These are phyloP conservation scores for Babylonia areolata DNA, from an alignment of 1,140 invertebrate genomes.

Conservation along the genomic window DNA sequence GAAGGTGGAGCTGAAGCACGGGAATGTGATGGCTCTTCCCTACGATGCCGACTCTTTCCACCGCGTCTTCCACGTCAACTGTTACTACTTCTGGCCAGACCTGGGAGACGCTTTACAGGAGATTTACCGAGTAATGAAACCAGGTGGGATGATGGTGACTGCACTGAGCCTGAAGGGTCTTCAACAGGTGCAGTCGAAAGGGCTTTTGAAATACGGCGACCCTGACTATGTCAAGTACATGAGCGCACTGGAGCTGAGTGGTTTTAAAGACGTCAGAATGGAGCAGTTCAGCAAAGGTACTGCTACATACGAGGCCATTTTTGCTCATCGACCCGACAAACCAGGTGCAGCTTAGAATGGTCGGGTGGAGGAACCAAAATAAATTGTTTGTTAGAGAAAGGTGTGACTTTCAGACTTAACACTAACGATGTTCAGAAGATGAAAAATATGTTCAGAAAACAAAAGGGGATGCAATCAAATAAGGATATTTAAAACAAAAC, in stretches of 20 bases:
- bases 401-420: too few relatives aligned
- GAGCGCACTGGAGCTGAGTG: slow-evolving; percentile 47
- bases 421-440: too few relatives aligned
- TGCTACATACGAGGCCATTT: slow-evolving; percentile 50
- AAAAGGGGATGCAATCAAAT: too few relatives aligned
- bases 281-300: slow-evolving; percentile 43
- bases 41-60: slow-evolving; percentile 58
- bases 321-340: slow-evolving; percentile 48
- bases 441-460: too few relatives aligned
- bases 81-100: slow-evolving; percentile 66
- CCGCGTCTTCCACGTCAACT: slow-evolving; percentile 63
- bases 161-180: slow-evolving; percentile 43
- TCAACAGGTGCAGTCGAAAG: slow-evolving; percentile 29
- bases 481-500: too few relatives aligned
- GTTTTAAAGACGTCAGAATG: slow-evolving; percentile 59
- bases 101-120: slow-evolving; percentile 45
- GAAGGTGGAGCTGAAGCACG: slow-evolving; percentile 54
- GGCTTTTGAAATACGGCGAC: slow-evolving; percentile 52
- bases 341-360: not conserved
- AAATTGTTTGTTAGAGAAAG: too few relatives aligned
- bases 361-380: too few relatives aligned
- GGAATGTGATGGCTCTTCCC: slow-evolving; percentile 49
- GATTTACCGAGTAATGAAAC: slow-evolving; percentile 63
- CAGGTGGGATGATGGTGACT: slow-evolving; percentile 61
- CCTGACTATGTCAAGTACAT: slow-evolving; percentile 60